Percentiles rank a stretch among this genome's conserved stretches.
These are phyloP conservation scores for Cyanoderma ruficeps DNA, from an alignment of 2,113 vertebrate species.

Conservation along the genomic window DNA sequence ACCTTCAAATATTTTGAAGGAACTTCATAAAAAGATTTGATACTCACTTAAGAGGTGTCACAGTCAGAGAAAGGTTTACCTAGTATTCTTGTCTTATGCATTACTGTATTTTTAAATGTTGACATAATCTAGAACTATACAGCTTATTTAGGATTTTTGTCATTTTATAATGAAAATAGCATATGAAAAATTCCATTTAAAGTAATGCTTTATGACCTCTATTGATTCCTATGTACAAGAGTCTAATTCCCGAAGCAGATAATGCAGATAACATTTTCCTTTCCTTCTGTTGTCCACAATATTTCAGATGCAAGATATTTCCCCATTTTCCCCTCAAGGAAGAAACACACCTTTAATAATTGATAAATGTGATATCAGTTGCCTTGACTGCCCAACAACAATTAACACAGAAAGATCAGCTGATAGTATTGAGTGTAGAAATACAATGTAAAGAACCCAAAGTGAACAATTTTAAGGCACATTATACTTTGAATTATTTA, in stretches of 20 bases:
- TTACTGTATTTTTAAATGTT: background rate
- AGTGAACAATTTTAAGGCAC: background rate
- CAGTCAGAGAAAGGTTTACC: background rate
- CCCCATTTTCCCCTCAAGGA: background rate
- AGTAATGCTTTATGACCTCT: background rate
- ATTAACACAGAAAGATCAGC: background rate
- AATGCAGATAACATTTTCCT: background rate
- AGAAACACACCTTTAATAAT: background rate
- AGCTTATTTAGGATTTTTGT: background rate
- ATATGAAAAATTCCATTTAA: background rate
- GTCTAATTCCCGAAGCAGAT: background rate
- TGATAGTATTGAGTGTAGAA: background rate
- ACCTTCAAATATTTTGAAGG: background rate
- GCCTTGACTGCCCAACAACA: background rate
- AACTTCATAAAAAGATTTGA: background rate
- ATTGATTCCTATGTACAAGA: background rate
- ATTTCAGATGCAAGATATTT: background rate
- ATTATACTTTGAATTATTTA: background rate
- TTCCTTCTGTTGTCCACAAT: background rate
- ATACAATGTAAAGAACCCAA: background rate
- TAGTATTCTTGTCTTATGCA: background rate
- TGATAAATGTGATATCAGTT: background rate
- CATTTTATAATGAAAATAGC: background rate
- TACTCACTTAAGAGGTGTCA: no score
- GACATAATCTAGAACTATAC: background rate